Conservation (phyloP, 2,888 invertebrate species). For the Conus canariensis region DNA sequence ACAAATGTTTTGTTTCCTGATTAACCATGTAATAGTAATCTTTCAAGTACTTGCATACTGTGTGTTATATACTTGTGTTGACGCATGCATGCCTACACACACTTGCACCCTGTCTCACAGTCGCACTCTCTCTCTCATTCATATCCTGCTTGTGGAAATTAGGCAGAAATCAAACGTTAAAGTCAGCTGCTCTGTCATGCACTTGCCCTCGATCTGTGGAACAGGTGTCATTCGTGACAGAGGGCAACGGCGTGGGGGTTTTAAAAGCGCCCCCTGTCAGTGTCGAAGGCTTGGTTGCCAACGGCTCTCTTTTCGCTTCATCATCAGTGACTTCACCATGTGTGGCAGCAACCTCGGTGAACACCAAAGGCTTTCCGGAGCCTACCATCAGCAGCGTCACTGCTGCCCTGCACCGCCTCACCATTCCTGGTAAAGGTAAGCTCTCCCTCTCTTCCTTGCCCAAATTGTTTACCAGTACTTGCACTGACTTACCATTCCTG, state of each 20-base stretch:
- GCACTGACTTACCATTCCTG: constrained; percentile 9
- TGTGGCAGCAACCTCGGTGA: neutral
- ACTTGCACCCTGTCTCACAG: too few relatives aligned
- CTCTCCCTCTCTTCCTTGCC: neutral
- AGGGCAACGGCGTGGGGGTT: constrained; percentile 87
- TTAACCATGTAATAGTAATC: too few relatives aligned
- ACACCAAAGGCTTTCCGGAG: constrained; percentile 16
- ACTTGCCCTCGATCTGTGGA: neutral
- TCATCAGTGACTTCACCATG: constrained; percentile 39
- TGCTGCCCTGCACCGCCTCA: constrained; percentile 18
- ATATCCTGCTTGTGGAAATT: too few relatives aligned
- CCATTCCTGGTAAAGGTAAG: constrained; percentile 23
- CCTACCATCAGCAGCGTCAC: constrained; percentile 7
- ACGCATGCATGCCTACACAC: too few relatives aligned
- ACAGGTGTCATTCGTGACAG: constrained; percentile 81
- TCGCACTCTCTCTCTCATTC: too few relatives aligned
- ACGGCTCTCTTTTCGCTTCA: constrained; percentile 47
- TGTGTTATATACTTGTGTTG: too few relatives aligned
- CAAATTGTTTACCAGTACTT: neutral
- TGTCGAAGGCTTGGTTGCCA: constrained; percentile 70
- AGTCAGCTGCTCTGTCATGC: too few relatives aligned
- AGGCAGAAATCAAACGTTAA: too few relatives aligned
- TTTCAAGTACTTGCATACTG: too few relatives aligned
- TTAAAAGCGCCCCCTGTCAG: constrained; percentile 85
- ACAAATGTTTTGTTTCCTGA: too few relatives aligned